Conservation (phyloP, 2,797 vertebrate genomes). For the Aeoliscus strigatus region DNA sequence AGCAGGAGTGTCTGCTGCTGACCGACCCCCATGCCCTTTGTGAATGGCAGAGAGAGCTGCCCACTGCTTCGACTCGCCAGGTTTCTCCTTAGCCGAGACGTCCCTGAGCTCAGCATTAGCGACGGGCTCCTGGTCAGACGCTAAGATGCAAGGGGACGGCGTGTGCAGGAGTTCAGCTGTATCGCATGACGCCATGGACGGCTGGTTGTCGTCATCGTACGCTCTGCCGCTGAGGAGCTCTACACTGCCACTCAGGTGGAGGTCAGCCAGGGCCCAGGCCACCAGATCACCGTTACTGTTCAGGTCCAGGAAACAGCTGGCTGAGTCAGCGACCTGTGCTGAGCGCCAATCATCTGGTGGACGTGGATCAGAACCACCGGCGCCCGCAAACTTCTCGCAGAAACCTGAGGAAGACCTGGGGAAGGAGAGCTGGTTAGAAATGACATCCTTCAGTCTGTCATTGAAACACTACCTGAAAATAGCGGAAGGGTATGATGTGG, state of each 20-base stretch:
- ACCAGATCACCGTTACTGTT: conserved; percentile 70
- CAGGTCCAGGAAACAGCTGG: conserved; percentile 71
- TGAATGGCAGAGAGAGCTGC: conserved; percentile 43
- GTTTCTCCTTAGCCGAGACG: background rate
- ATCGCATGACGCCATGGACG: conserved; percentile 52
- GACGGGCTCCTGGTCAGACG: conserved; percentile 35
- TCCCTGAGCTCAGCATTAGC: conserved; percentile 9
- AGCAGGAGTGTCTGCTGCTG: conserved; percentile 49
- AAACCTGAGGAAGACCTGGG: conserved; percentile 75
- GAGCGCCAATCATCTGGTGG: conserved; percentile 40
- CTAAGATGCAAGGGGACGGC: conserved; percentile 41
- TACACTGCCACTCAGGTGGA: conserved; percentile 58
- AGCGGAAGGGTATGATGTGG: too few species aligned
- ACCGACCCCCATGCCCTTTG: conserved; percentile 32
- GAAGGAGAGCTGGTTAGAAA: conserved; percentile 10
- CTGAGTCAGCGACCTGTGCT: conserved; percentile 47
- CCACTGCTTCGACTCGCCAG: conserved; percentile 29
- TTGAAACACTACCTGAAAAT: too few species aligned
- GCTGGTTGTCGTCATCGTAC: conserved; percentile 12
- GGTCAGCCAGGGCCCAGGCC: conserved; percentile 58
- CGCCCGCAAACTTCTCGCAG: conserved; percentile 69
- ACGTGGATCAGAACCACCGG: conserved; percentile 44
- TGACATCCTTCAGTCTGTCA: too few species aligned
- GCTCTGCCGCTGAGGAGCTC: conserved; percentile 32
- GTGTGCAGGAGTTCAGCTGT: conserved; percentile 57